Evolutionary conservation across 1,140 invertebrate species (phyloP), one percentile per base, ranked within the genome.

Genomic region (Trichonephila clavipes): DNA sequence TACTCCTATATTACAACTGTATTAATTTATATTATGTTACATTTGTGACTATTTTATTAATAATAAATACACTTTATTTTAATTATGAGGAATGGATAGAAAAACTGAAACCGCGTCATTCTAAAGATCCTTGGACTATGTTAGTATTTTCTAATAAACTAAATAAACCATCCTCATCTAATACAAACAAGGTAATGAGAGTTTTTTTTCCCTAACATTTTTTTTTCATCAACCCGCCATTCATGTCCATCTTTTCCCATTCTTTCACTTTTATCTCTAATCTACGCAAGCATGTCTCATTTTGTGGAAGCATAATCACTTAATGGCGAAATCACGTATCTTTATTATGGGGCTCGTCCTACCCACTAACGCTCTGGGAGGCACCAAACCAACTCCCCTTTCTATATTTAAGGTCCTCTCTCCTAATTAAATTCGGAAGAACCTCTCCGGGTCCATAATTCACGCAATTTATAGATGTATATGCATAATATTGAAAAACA

Each of bases 381-480:
- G 83, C 19, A 64, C 34, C 61, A 12, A 12, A 59, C 82, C 82
- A 58, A 85, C 85, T 51, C 85, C 58, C 44, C 90, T 77, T 89
- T 89, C 83, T 34, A 87, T 92, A 92, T 92, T 87, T 92, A 92
- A 92, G 64, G 58, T 21, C 5, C 91, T 92, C 91, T 92, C 51
- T 24, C 58, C 91, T 92, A 92, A 92, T 92, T 92, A 87, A 92
- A 92, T 92, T 87, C 91, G 64, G 64, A 90, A 14, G 40, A 19
- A 19, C 72, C 69, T 24, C 58, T 40, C 62, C 61, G n/a, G 59
- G 64, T 87, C 51, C 83, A 92, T 92, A 92, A 92, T 72, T 92
- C 91, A 92, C 24, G 83, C 91, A 82, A 91, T 91, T 91, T 91
- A 91, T 91, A 91, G 81, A 83, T 61, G 82, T 44, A 90, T 81